Conservation (phyloP, 2,888 invertebrate genomes). For the Neocrepidodera transversa region DNA sequence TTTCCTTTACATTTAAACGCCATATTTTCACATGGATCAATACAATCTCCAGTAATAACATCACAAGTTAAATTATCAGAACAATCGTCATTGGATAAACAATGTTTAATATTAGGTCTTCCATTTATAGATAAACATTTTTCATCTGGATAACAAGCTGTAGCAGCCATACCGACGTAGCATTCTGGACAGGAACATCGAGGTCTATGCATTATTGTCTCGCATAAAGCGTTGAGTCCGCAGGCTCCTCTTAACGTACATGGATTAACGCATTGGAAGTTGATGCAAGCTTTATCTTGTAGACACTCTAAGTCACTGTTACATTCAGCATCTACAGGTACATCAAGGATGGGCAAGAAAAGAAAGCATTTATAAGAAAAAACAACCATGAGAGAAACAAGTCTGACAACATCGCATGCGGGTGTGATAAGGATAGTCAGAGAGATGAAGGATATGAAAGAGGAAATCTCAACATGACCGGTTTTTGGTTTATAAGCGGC, state of each 20-base stretch:
- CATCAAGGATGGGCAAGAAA: slow-evolving; percentile 60
- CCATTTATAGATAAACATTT: slow-evolving; percentile 73
- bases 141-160: slow-evolving; percentile 80
- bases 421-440: slow-evolving; percentile 62
- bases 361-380: slow-evolving; percentile 79
- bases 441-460: slow-evolving; percentile 61
- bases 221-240: slow-evolving; percentile 88
- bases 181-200: slow-evolving; percentile 90
- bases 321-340: slow-evolving; percentile 71
- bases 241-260: slow-evolving; percentile 88
- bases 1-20: slow-evolving; percentile 78
- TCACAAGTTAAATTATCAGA: slow-evolving; percentile 79
- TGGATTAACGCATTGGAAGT: slow-evolving; percentile 89
- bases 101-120: slow-evolving; percentile 66
- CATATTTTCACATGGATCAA: slow-evolving; percentile 77
- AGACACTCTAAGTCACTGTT: slow-evolving; percentile 90
- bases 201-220: slow-evolving; percentile 82
- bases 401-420: slow-evolving; percentile 66
- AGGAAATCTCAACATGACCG: slow-evolving; percentile 59
- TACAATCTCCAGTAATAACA: slow-evolving; percentile 72
- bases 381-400: slow-evolving; percentile 87
- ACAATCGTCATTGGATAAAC: slow-evolving; percentile 75
- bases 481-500: slow-evolving; percentile 61
- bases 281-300: slow-evolving; percentile 89
- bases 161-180: slow-evolving; percentile 82